Conservation (phyloP, 2,797 vertebrate genomes). For the Odontamblyopus lacepedii region DNA sequence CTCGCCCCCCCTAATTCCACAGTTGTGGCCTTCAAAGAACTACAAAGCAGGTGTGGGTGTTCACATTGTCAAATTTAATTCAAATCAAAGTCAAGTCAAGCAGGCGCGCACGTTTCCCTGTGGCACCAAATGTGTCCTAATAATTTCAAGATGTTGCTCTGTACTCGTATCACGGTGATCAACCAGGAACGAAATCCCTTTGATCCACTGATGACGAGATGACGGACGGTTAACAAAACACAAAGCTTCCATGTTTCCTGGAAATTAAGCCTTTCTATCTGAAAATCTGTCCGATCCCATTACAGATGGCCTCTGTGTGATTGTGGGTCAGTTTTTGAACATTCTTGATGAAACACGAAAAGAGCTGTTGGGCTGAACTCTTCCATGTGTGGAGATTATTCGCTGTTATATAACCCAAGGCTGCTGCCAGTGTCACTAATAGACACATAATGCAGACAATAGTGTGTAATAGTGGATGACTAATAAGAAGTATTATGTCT, state of each 20-base stretch:
- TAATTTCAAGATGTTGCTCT: constrained; percentile 37
- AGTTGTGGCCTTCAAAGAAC: constrained; percentile 39
- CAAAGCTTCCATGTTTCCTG: constrained; percentile 31
- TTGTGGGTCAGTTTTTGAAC: constrained; percentile 47
- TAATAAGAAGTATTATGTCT: neutral
- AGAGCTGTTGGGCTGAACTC: constrained; percentile 44
- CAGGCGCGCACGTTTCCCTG: constrained; percentile 1
- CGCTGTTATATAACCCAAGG: constrained; percentile 51
- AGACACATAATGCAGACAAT: neutral
- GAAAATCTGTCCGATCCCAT: constrained; percentile 22
- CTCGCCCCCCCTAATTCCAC: constrained; percentile 17
- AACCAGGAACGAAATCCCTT: constrained; percentile 16
- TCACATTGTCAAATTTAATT: constrained; percentile 24
- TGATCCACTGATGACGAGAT: constrained; percentile 17
- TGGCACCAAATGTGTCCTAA: constrained; percentile 30
- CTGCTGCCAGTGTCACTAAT: constrained; percentile 17
- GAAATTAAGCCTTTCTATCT: constrained; percentile 14
- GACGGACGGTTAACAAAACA: constrained; percentile 10
- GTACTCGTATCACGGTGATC: constrained; percentile 6
- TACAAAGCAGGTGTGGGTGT: constrained; percentile 19
- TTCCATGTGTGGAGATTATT: constrained; percentile 60
- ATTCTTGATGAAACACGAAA: constrained; percentile 34
- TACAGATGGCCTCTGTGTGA: constrained; percentile 33
- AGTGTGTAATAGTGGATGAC: neutral
- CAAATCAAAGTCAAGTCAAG: constrained; percentile 4